Base-by-base conservation (phyloP, 2,888 invertebrate genomes). In the Latrodectus hesperus region DNA sequence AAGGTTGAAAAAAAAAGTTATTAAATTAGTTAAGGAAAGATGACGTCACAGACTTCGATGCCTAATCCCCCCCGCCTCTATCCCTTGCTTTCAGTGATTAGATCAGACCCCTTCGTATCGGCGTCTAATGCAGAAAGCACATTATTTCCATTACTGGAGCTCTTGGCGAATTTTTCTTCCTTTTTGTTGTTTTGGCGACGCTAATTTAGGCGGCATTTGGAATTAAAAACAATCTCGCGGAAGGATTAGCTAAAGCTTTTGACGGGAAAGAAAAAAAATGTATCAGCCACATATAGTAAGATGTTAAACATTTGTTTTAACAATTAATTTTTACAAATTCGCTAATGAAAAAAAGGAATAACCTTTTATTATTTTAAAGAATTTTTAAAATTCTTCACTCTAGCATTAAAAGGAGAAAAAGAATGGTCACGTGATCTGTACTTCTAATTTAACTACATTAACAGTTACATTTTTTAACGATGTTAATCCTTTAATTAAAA, bases 221-320 rank as follows among this genome's bases (percentile, higher is more conserved):
- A 81, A 86, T 76, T 81, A 81, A 71, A 86, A 76, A 77, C 76
- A 71, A 49, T 52, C 52, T 52, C 10, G n/a, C 6, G 75, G 68
- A 60, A 38, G 81, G 86, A 86, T 86, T 86, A 86, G 75, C 85
- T 71, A 53, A 70, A 70, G 68, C 72, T 68, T 75, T 72, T 70
- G 52, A 65, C 16, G 38, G 64, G 55, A 75, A 26, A 60, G 70
- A 16, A 68, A 70, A 49, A 65, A 70, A 49, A 70, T 1, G 8
- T 38, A 6, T 3, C 38, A 38, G 38, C 38, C 38, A 38, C 38
- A 38, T 38, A 38, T 38, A 38, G 4, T 4, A 6, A 6, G 38
- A 38, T 38, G 38, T 38, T 38, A 38, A 38, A 38, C 38, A 38
- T 38, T 38, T 38, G 38, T 38, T 38, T 38, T 38, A 38, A 38